phyloP scores from a whole-genome alignment of 2,888 invertebrate species.

The Chaetogeoica ovagalla region DNA sequence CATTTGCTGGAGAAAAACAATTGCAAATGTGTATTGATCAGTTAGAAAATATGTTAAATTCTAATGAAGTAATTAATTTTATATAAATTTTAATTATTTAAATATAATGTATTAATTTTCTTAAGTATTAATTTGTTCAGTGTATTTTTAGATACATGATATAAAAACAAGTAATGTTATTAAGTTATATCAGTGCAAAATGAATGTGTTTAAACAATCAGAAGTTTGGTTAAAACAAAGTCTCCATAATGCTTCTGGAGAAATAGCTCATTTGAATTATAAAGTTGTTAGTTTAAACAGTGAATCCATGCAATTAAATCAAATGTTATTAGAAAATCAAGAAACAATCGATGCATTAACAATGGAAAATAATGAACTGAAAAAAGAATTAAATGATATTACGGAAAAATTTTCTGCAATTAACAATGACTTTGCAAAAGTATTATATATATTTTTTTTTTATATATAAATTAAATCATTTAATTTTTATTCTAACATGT shows the following conservation, averaged over 20 bases:
- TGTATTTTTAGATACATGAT: slow-evolving; percentile 18
- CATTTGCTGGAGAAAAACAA: slow-evolving; percentile 39
- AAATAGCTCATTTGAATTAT: slow-evolving; percentile 35
- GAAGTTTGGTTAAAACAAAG: slow-evolving; percentile 44
- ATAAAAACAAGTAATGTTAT: slow-evolving; percentile 33
- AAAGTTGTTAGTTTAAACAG: slow-evolving; percentile 18
- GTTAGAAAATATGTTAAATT: slow-evolving; percentile 35
- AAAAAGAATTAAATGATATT: slow-evolving; percentile 28
- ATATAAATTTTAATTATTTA: not conserved
- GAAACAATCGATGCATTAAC: slow-evolving; percentile 21
- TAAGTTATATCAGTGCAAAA: slow-evolving; percentile 34
- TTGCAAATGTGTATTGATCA: slow-evolving; percentile 32
- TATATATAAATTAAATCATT: not conserved
- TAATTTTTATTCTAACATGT: not conserved
- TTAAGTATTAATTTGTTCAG: slow-evolving; percentile 1
- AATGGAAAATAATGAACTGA: slow-evolving; percentile 26
- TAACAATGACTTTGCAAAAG: slow-evolving; percentile 33
- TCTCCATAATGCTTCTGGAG: slow-evolving; percentile 37
- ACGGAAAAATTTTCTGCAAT: slow-evolving; percentile 12
- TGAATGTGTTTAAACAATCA: slow-evolving; percentile 16
- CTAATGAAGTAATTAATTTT: slow-evolving; percentile 28
- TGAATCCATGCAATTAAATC: slow-evolving; percentile 25
- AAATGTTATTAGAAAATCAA: slow-evolving; percentile 35
- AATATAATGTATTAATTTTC: not conserved
- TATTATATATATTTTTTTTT: not conserved